These are phyloP conservation scores for Petrocephalus schoutedeni DNA, from an alignment of 2,797 vertebrate species.

Conservation along the genomic window DNA sequence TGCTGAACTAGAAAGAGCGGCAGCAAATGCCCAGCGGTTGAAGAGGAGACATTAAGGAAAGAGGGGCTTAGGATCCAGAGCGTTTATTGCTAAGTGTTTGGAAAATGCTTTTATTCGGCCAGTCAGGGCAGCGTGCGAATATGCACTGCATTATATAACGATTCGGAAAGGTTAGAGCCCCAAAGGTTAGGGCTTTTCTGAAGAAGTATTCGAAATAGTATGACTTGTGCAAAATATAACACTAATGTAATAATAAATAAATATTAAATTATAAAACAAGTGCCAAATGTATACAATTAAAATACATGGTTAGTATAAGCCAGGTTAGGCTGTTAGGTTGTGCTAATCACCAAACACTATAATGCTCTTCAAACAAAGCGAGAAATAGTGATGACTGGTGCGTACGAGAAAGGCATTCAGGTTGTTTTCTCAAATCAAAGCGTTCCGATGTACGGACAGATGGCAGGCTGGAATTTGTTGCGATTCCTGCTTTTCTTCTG, in stretches of 20 bases:
- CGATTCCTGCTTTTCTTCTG: neutral
- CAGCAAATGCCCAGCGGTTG: slow-evolving; percentile 92
- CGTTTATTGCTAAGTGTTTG: slow-evolving; percentile 81
- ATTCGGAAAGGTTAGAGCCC: slow-evolving; percentile 59
- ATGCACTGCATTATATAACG: slow-evolving; percentile 55
- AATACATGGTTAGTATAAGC: neutral
- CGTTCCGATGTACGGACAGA: neutral
- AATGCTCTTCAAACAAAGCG: neutral
- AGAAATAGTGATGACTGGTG: neutral
- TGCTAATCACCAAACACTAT: neutral
- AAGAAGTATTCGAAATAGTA: slow-evolving; percentile 29
- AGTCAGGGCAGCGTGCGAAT: slow-evolving; percentile 57
- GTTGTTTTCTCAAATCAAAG: neutral
- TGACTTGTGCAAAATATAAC: neutral
- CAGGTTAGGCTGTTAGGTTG: neutral
- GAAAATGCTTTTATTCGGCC: slow-evolving; percentile 71
- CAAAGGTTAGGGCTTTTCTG: slow-evolving; percentile 47
- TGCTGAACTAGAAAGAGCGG: slow-evolving; percentile 96
- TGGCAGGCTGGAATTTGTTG: neutral
- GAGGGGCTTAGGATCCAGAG: slow-evolving; percentile 68
- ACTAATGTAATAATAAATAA: neutral
- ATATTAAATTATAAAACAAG: neutral
- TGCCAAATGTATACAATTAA: neutral
- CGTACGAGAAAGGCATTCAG: neutral
- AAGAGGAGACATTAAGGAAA: slow-evolving; percentile 85